Evolutionary conservation across 2,888 invertebrate genomes (phyloP).

Genomic region (Drosophila pseudotakahashii): DNA sequence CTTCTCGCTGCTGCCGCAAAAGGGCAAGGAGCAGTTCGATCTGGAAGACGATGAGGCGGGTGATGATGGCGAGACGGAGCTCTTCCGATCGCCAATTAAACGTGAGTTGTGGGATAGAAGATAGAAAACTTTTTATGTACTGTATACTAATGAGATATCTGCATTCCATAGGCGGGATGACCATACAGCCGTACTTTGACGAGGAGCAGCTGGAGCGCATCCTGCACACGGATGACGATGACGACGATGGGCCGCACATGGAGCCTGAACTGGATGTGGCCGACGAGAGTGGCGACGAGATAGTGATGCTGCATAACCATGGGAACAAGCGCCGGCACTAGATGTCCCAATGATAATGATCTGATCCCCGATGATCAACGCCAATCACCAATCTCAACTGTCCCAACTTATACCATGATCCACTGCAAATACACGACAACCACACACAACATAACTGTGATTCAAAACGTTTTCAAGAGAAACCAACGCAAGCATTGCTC

Average conservation of each 20-base stretch:
- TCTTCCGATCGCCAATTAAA: conserved; percentile 83
- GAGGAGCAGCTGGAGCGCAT: conserved; percentile 87
- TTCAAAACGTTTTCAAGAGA: conserved; percentile 67
- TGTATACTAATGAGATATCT: background rate
- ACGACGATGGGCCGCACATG: conserved; percentile 71
- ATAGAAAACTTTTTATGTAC: too few species aligned
- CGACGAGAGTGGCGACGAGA: conserved; percentile 80
- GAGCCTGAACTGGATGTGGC: conserved; percentile 64
- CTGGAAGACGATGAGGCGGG: conserved; percentile 83
- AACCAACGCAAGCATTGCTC: conserved; percentile 23
- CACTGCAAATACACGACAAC: conserved; percentile 11
- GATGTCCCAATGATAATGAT: background rate
- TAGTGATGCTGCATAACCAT: conserved; percentile 78
- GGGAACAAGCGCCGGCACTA: conserved; percentile 58
- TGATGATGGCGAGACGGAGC: conserved; percentile 83
- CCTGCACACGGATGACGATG: conserved; percentile 85
- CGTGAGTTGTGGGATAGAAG: conserved; percentile 62
- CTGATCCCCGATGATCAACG: background rate
- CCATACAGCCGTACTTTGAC: conserved; percentile 88
- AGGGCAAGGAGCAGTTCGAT: conserved; percentile 81
- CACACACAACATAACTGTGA: conserved; percentile 70
- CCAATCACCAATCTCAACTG: conserved; percentile 19
- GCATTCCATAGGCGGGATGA: conserved; percentile 74
- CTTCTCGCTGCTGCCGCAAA: conserved; percentile 83
- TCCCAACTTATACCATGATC: conserved; percentile 1